Base-by-base conservation (phyloP, 2,888 invertebrate genomes). In the Sarcophaga variegata region DNA sequence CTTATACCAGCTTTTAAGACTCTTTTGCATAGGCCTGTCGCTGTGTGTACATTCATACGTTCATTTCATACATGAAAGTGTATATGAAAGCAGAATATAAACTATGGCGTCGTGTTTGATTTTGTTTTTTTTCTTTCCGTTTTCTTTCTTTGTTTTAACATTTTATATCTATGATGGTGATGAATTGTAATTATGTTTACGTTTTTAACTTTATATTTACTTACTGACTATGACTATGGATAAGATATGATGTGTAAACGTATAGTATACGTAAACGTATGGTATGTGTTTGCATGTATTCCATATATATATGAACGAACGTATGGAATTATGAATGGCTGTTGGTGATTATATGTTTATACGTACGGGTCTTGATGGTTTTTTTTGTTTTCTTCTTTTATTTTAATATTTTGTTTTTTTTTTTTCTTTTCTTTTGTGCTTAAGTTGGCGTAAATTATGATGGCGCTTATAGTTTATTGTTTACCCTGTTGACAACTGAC, bases 151-250 rank as follows among this genome's bases (percentile, higher is more conserved):
- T 71, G 54, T 49, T 10, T 76, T n/a, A 80, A 66, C 54, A 27
- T 25, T 75, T 63, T 76, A 77, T 84, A 87, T 84, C 84, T 87
- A 82, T 69, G 81, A 84, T 82, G 83, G 78, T 70, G 87, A 81
- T 87, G 81, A 84, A 87, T 84, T 84, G 78, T 84, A 87, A 87
- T 87, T 84, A 84, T 87, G 81, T 82, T 87, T 84, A 84, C 71
- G 76, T 84, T 87, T 87, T 80, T 78, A 76, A 79, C 72, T 81
- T 87, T 72, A 72, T 79, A 80, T 83, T 80, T 83, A 82, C 82
- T 82, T 82, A 76, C 71, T 66, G 60, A 81, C 78, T 81, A 54
- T 83, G 59, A 20, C 59, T 47, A 17, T 27, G 76, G 76, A 81
- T 77, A 79, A 85, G 80, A 85, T 77, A 84, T 22, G 22, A 59